Evolutionary conservation across 2,888 invertebrate species (phyloP).

Genomic region (Disparrhopalites patrizii): DNA sequence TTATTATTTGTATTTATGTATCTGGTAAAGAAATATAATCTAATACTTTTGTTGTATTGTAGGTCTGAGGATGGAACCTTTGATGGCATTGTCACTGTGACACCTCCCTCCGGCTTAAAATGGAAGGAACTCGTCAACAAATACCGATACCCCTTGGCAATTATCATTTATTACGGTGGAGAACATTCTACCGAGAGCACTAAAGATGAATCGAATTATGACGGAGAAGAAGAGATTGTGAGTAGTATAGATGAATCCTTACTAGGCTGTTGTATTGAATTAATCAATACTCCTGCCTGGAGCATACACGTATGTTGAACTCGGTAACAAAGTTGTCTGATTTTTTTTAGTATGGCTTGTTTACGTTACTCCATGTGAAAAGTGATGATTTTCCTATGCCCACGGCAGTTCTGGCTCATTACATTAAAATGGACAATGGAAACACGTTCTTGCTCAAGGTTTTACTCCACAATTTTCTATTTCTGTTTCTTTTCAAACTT

Average conservation of each 20-base stretch:
- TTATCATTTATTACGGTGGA: conserved; percentile 21
- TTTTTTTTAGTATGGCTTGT: conserved; percentile 67
- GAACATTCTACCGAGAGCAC: conserved; percentile 15
- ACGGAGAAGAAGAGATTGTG: conserved; percentile 24
- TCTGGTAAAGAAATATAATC: background rate
- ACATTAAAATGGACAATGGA: conserved; percentile 77
- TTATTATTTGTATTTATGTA: background rate
- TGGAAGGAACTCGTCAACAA: conserved; percentile 30
- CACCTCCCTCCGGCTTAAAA: conserved; percentile 20
- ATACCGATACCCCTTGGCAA: conserved; percentile 36
- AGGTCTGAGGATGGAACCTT: conserved; percentile 17
- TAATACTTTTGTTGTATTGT: background rate
- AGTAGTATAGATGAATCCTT: no score
- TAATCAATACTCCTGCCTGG: no score
- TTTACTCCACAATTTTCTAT: background rate
- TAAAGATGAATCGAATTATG: background rate
- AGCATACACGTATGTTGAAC: background rate
- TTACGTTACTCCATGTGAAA: conserved; percentile 76
- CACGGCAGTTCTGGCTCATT: conserved; percentile 77
- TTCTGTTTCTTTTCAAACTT: background rate
- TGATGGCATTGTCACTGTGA: conserved; percentile 17
- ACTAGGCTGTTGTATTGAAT: background rate
- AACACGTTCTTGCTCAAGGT: conserved; percentile 79
- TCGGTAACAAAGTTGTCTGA: conserved; percentile 31
- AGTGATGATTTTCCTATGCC: conserved; percentile 74